Evolutionary conservation across 2,113 vertebrate genomes (phyloP), one percentile per base, ranked within the genome.

Genomic region (Forbesichthys agassizii): DNA sequence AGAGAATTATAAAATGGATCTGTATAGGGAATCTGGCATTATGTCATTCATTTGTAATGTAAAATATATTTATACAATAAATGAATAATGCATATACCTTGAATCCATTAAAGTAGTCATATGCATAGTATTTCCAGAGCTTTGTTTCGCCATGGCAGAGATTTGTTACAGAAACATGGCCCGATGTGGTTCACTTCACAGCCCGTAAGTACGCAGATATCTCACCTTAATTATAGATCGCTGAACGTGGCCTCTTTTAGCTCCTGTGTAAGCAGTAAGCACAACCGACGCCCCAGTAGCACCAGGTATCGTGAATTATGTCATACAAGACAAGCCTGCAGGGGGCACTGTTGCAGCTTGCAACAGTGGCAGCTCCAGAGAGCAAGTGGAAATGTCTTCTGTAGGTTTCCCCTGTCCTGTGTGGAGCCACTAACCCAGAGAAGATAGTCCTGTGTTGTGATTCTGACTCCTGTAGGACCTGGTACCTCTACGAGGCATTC

Each of bases 191-290:
- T 69, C 0, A 58, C 80, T 80, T 78, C 83, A 82, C 77, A 76
- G 88, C 83, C 66, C 0, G 66, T 83, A 73, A 71, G 71, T 72
- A 71, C 82, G 69, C 68, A 78, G 64, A 86, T 82, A 84, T 75
- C 68, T 80, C 72, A 85, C 80, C 74, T 90, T 79, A 78, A 88
- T 91, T 89, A 88, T 88, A 88, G 81, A 90, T 89, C 67, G 71
- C 36, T 9, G 67, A 52, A 53, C 72, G 75, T 82, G 70, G 33
- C 55, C 61, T 86, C 71, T 66, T 65, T 75, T 64, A 73, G 69
- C 73, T 68, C 64, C 60, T 66, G 69, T 27, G 20, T 33, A 52
- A 73, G 47, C 70, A 79, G 20, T 33, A 48, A 73, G 47, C 68
- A 79, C 79, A 81, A 84, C 65, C 73, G 64, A 77, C 60, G 64